These are phyloP conservation scores for Ophioninae sp. DNA, from an alignment of 2,888 invertebrate species.

Conservation along the genomic window DNA sequence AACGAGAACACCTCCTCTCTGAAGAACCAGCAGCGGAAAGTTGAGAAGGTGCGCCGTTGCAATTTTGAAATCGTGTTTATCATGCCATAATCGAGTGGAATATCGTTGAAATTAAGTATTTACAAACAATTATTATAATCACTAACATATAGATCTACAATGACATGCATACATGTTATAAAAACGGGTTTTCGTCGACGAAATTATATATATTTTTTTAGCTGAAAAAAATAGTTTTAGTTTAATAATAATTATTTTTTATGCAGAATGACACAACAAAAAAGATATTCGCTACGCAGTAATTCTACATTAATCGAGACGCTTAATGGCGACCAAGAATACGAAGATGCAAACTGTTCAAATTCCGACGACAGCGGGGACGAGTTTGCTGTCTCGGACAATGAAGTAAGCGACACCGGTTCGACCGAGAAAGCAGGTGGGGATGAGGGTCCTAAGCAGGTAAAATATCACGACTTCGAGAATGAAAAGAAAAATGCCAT, in stretches of 20 bases:
- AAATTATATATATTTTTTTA: no score
- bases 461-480: background rate
- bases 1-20: no score
- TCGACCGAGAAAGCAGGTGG: background rate
- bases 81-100: no score
- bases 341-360: background rate
- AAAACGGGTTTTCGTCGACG: no score
- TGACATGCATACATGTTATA: no score
- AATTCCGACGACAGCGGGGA: background rate
- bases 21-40: no score
- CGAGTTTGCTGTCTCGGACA: constrained; percentile 2
- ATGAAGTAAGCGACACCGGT: background rate
- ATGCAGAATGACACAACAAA: background rate
- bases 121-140: no score
- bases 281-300: background rate
- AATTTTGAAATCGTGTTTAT: no score
- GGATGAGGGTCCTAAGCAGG: background rate
- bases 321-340: background rate
- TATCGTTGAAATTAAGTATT: no score
- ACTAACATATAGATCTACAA: no score
- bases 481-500: background rate
- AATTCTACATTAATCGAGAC: background rate
- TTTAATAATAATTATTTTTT: constrained; percentile 4
- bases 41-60: no score
- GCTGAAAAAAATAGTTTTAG: background rate